Evolutionary conservation across 2,797 vertebrate genomes (phyloP).

Genomic region (Sebastiscus albofasciatus): DNA sequence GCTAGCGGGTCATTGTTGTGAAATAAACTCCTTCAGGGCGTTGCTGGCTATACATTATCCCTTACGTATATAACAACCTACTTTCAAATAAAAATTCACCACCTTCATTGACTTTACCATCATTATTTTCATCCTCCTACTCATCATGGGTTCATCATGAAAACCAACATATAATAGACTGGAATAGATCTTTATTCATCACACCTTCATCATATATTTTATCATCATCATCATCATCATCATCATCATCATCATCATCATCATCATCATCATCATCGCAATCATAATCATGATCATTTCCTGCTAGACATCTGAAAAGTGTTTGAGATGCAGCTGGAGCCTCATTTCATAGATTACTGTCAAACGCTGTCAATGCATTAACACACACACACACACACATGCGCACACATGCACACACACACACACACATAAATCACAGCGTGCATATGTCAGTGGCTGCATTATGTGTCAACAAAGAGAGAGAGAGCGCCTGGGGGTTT

Average conservation of each 20-base stretch:
- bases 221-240: background rate
- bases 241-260: background rate
- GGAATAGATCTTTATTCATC: background rate
- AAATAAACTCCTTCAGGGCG: no score
- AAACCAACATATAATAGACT: background rate
- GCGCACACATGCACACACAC: slow-evolving; percentile 11
- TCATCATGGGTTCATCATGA: background rate
- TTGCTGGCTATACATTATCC: no score
- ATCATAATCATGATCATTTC: slow-evolving; percentile 21
- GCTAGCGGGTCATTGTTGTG: no score
- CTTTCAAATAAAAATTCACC: no score
- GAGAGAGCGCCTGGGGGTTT: slow-evolving; percentile 62
- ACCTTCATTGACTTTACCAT: background rate
- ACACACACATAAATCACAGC: slow-evolving; percentile 33
- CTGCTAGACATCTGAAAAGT: slow-evolving; percentile 23
- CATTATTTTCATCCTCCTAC: background rate
- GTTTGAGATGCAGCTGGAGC: slow-evolving; percentile 51
- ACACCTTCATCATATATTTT: slow-evolving; percentile 16
- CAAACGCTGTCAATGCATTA: slow-evolving; percentile 46
- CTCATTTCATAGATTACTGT: slow-evolving; percentile 66
- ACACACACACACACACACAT: background rate
- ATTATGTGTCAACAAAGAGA: slow-evolving; percentile 65
- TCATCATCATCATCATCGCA: background rate
- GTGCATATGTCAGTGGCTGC: slow-evolving; percentile 70
- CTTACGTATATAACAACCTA: no score